Evolutionary conservation across 2,113 vertebrate genomes (phyloP), one percentile per base, ranked within the genome.

Genomic region (Campylomormyrus tamandua): DNA sequence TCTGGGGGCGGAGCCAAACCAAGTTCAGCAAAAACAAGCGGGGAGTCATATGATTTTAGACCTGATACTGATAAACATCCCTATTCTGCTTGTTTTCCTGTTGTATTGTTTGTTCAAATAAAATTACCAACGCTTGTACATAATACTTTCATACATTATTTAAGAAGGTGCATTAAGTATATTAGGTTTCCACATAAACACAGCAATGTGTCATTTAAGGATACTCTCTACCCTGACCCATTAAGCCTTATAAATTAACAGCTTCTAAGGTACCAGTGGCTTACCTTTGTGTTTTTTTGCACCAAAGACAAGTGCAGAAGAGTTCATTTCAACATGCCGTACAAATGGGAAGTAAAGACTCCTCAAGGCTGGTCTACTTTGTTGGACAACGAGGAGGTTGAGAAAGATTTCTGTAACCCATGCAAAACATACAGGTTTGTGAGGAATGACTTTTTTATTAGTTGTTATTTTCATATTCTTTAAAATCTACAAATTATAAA

Each of bases 321-420:
- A 42, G 88, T 91, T 35, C 93, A 94, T 90, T 93, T 19, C 80
- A 87, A 88, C 5, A 66, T 93, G 89, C 93, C 93, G 0, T 94
- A 93, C 89, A 90, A 89, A 46, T 94, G 93, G 93, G 89, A 94
- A 88, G 50, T 92, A 53, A 90, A 89, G 0, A 52, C 49, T 5
- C 74, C 49, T 4, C 0, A n/a, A 2, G 66, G 19, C 2, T 94
- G 93, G 93, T 90, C 58, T 0, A 83, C 90, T 13, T 62, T 94
- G 39, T 90, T 89, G 19, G 80, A 92, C 21, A 93, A 84, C 42
- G 92, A 93, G 77, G 49, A 66, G 2, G 91, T 93, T 27, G 93
- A 94, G 90, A 90, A 62, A 35, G 91, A 91, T n/a, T 94, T 87
- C 90, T 93, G 92, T 21, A 66, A 93, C 86, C 93, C 93, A 3